Base-by-base conservation (phyloP, 2,888 invertebrate species). In the Chrysolina haemoptera region DNA sequence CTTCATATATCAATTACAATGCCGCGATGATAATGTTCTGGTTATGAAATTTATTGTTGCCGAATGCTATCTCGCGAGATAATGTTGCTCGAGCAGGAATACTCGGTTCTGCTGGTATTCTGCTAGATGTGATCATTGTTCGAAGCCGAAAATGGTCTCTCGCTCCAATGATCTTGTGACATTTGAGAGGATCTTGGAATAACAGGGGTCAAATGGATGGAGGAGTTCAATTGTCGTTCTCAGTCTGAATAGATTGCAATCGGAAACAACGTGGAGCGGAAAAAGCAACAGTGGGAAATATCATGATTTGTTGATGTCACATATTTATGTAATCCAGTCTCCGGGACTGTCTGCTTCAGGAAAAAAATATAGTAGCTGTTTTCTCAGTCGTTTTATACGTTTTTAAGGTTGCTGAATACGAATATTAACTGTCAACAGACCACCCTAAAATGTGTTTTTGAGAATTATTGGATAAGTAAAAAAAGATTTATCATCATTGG, bases 1-100 rank as follows among this genome's bases (percentile, higher is more conserved):
- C 75, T 62, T 71, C 59, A 71, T 75, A 71, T 71, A 70, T 75
- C 71, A 71, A 75, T 75, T 75, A 71, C 68, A 65, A 27, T 27
- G 41, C 62, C 22, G 65, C 64, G 75, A 75, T 71, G 64, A 75
- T 71, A 71, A 71, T 74, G 71, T 65, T 66, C 53, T 48, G 65
- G 66, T 66, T 66, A 65, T 50, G 53, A 62, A 73, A 73, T 73
- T 70, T 73, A 70, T 70, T 62, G 62, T 70, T 69, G 62, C 66
- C 62, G 53, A 66, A 50, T 66, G 64, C 68, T 55, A 64, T 64
- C 55, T 62, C 68, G 22, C 67, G 18, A 41, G 59, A 35, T 59
- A 14, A 59, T 22, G 59, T 22, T 12, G 53, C 53, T 55, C 4
- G 20, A 55, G 11, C 55, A 55, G 55, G 10, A 22, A 55, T 55